Percentiles rank a stretch among this genome's conserved stretches.
These are phyloP conservation scores for Aleiodes testaceus DNA, from an alignment of 2,888 invertebrate species.

Conservation along the genomic window DNA sequence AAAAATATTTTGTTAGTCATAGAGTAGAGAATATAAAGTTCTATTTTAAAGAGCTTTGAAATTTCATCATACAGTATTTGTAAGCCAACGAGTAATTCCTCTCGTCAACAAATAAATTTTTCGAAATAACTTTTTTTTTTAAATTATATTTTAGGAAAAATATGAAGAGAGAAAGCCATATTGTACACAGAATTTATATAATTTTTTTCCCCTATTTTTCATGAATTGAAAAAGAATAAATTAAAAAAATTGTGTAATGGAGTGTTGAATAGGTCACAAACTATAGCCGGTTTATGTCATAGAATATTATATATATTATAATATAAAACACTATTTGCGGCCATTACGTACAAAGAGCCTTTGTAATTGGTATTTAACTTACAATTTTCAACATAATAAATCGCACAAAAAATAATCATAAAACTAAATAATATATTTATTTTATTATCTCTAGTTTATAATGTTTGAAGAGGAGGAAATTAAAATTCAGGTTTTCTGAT, in stretches of 20 bases:
- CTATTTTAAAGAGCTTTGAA: slow-evolving; percentile 40
- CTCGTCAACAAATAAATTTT: slow-evolving; percentile 45
- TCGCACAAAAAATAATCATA: slow-evolving; percentile 50
- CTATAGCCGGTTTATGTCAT: slow-evolving; percentile 70
- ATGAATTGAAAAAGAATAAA: slow-evolving; percentile 38
- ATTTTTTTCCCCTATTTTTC: slow-evolving; percentile 41
- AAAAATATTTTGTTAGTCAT: slow-evolving; percentile 46
- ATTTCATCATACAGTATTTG: slow-evolving; percentile 26
- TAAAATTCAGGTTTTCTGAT: not conserved
- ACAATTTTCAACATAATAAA: slow-evolving; percentile 68
- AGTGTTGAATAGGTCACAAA: slow-evolving; percentile 55
- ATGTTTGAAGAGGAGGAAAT: slow-evolving; percentile 24
- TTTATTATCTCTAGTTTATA: slow-evolving; percentile 20
- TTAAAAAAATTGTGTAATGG: slow-evolving; percentile 31
- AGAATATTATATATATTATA: slow-evolving; percentile 67
- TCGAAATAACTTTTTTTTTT: slow-evolving; percentile 2
- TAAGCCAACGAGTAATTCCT: slow-evolving; percentile 34
- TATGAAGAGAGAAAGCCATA: slow-evolving; percentile 14
- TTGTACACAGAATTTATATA: slow-evolving; percentile 17
- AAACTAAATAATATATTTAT: slow-evolving; percentile 35
- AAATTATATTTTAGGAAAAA: slow-evolving; percentile 20
- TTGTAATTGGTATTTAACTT: slow-evolving; percentile 72
- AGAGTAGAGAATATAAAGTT: slow-evolving; percentile 36
- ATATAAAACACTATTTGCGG: slow-evolving; percentile 70
- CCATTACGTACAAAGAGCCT: slow-evolving; percentile 73